Evolutionary conservation across 2,888 invertebrate species (phyloP).

Genomic region (Drosophila peninsularis): DNA sequence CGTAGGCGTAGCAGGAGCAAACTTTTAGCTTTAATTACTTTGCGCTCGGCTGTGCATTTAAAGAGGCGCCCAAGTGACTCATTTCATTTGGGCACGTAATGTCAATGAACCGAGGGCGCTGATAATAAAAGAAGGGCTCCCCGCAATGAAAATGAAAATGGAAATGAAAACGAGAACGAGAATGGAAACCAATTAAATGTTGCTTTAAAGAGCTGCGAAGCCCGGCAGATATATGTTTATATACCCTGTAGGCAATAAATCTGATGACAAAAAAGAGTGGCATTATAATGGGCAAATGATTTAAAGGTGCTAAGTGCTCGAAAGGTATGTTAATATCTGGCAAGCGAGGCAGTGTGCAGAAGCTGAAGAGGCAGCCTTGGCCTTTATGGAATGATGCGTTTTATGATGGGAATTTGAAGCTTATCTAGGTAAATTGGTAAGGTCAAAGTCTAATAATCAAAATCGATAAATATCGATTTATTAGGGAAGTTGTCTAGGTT

Average conservation of each 20-base stretch:
- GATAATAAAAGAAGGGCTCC: constrained; percentile 42
- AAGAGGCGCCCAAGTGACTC: constrained; percentile 40
- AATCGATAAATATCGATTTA: background rate
- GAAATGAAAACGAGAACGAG: constrained; percentile 28
- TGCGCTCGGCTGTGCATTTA: constrained; percentile 46
- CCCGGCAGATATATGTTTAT: constrained; percentile 15
- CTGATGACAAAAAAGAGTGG: background rate
- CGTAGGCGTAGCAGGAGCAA: constrained; percentile 1
- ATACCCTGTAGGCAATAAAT: constrained; percentile 20
- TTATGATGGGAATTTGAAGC: background rate
- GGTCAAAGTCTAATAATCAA: background rate
- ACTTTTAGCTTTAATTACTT: constrained; percentile 62
- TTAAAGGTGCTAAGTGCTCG: background rate
- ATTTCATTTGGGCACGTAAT: constrained; percentile 60
- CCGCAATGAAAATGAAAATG: background rate
- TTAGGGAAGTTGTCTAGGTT: too few species aligned
- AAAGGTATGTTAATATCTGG: background rate
- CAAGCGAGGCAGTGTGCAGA: background rate
- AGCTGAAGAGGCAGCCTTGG: too few species aligned
- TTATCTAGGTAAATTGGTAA: too few species aligned
- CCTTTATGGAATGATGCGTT: background rate
- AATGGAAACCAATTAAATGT: constrained; percentile 65
- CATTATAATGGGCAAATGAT: background rate
- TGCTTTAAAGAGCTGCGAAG: constrained; percentile 61
- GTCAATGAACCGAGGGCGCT: constrained; percentile 46